These are phyloP conservation scores for Sipha flava DNA, from an alignment of 1,140 invertebrate species.

Conservation along the genomic window DNA sequence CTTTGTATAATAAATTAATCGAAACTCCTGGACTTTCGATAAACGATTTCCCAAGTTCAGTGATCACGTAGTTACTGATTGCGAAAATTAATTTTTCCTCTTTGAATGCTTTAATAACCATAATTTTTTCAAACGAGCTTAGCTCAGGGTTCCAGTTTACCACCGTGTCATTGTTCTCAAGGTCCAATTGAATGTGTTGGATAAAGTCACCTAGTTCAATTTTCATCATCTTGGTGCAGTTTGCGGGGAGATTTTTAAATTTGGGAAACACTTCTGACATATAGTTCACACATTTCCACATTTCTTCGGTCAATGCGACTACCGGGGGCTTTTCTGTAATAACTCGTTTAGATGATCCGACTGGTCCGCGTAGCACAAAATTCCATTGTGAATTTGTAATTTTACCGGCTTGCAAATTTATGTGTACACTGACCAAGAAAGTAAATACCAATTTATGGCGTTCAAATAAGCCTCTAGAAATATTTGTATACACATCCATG, in stretches of 20 bases:
- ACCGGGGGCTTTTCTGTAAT: constrained; percentile 49
- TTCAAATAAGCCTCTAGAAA: constrained; percentile 63
- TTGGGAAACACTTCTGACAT: constrained; percentile 49
- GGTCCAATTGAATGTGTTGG: neutral
- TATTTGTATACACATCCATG: neutral
- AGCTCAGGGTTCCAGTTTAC: constrained; percentile 55
- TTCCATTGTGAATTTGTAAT: constrained; percentile 57
- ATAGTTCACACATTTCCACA: constrained; percentile 55
- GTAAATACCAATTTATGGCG: constrained; percentile 83
- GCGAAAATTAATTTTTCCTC: constrained; percentile 75
- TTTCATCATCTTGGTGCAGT: neutral
- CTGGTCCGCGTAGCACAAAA: constrained; percentile 62
- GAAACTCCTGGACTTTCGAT: constrained; percentile 65
- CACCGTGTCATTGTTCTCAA: neutral
- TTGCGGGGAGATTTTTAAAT: constrained; percentile 47
- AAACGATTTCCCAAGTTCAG: constrained; percentile 65
- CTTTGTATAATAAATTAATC: constrained; percentile 60
- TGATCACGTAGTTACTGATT: constrained; percentile 66
- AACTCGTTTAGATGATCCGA: constrained; percentile 38
- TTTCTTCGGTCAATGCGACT: constrained; percentile 49
- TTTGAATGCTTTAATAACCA: constrained; percentile 66
- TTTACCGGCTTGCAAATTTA: constrained; percentile 54
- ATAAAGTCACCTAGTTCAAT: neutral
- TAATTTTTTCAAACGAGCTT: constrained; percentile 66
- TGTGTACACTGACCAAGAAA: constrained; percentile 69